These are phyloP conservation scores for Cylloceria caligata DNA, from an alignment of 2,888 invertebrate species.

Conservation along the genomic window DNA sequence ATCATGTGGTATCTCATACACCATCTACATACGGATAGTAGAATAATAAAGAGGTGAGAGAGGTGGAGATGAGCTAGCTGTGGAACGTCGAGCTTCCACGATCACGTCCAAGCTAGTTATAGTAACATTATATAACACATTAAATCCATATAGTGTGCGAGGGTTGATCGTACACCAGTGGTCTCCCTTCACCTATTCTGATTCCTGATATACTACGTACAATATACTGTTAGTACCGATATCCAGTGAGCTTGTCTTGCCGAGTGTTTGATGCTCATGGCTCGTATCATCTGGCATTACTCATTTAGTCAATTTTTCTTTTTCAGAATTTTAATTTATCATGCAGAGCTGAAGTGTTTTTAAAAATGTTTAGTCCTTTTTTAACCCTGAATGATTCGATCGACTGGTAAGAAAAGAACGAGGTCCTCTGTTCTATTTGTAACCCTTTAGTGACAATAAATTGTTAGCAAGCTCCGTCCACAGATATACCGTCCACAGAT, in stretches of 20 bases:
- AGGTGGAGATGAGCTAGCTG: slow-evolving; percentile 35
- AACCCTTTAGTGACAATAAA: too few relatives aligned
- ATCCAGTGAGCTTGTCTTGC: slow-evolving; percentile 13
- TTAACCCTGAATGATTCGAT: not conserved
- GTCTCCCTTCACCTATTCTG: slow-evolving; percentile 24
- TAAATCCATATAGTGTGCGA: slow-evolving; percentile 41
- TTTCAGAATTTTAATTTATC: not conserved
- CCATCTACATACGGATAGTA: slow-evolving; percentile 79
- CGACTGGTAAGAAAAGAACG: too few relatives aligned
- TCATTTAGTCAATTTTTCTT: not conserved
- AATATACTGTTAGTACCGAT: slow-evolving; percentile 9
- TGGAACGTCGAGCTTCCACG: slow-evolving; percentile 55
- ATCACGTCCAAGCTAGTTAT: slow-evolving; percentile 62
- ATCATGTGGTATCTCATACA: slow-evolving; percentile 81
- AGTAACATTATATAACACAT: slow-evolving; percentile 54
- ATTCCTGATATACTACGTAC: slow-evolving; percentile 34
- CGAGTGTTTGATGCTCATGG: slow-evolving; percentile 22
- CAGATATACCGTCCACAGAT: too few relatives aligned
- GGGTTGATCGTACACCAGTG: slow-evolving; percentile 35
- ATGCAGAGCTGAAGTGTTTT: not conserved
- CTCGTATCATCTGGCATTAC: slow-evolving; percentile 7
- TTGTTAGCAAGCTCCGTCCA: not conserved
- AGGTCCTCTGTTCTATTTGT: too few relatives aligned
- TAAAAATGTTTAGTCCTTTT: not conserved
- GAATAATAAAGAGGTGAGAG: slow-evolving; percentile 78